Conservation (phyloP, 2,113 vertebrate species). For the Grammomys dolichurus region DNA sequence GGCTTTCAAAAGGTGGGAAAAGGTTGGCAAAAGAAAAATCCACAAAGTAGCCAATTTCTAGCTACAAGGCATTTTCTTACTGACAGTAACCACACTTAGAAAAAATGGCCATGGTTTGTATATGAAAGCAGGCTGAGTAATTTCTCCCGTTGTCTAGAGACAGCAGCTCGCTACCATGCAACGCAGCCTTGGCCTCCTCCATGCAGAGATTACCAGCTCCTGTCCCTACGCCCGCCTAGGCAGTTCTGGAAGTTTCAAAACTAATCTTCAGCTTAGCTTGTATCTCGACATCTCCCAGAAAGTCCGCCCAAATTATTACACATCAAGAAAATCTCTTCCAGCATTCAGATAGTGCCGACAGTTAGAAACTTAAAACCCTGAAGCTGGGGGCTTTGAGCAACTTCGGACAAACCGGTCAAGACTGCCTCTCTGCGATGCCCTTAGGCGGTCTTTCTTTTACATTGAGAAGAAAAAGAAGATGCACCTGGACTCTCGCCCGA, state of each 20-base stretch:
- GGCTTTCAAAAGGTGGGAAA: too few relatives aligned
- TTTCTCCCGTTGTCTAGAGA: neutral
- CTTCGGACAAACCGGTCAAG: neutral
- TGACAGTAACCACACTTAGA: neutral
- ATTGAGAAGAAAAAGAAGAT: too few relatives aligned
- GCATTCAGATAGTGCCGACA: neutral
- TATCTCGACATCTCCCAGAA: neutral
- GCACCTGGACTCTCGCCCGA: too few relatives aligned
- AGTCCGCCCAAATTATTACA: neutral
- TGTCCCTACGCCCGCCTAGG: neutral
- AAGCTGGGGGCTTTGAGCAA: neutral
- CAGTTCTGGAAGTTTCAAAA: neutral
- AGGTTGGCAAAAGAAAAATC: too few relatives aligned
- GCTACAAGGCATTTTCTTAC: neutral
- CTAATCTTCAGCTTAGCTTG: neutral
- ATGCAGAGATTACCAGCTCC: neutral
- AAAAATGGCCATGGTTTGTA: neutral
- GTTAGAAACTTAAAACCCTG: neutral
- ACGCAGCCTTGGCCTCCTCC: neutral
- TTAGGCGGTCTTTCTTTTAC: neutral
- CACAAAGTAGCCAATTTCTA: too few relatives aligned
- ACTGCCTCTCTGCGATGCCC: neutral
- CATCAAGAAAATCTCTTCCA: neutral
- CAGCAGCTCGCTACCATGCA: neutral
- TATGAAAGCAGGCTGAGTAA: neutral